phyloP scores from a whole-genome alignment of 1,140 invertebrate species.

The Triops cancriformis region DNA sequence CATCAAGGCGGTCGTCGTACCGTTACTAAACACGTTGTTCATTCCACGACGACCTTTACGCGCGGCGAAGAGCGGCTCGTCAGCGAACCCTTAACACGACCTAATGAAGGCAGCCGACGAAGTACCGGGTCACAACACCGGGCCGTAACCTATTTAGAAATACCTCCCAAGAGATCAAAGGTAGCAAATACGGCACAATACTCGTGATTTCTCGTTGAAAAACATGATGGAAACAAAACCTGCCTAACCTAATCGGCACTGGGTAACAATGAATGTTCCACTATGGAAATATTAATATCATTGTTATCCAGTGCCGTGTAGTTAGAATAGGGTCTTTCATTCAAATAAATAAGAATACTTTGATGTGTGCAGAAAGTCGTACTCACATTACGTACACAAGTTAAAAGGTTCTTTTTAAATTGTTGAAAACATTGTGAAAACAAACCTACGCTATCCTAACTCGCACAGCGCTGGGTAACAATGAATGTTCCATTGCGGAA shows the following conservation, averaged over 20 bases:
- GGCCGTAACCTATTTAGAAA: constrained; percentile 14
- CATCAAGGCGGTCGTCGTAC: constrained; percentile 47
- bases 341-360: too few species aligned
- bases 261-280: too few species aligned
- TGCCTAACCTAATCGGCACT: not conserved
- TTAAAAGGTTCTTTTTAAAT: too few species aligned
- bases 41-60: constrained; percentile 82
- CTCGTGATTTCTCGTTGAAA: not conserved
- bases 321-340: constrained; percentile 14
- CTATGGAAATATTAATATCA: not conserved
- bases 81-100: constrained; percentile 53
- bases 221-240: not conserved
- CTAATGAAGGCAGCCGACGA: constrained; percentile 29
- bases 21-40: constrained; percentile 75
- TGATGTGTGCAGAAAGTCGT: too few species aligned
- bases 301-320: not conserved
- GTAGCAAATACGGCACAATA: not conserved
- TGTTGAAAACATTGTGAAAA: too few species aligned
- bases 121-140: not conserved
- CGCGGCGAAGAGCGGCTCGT: constrained; percentile 71
- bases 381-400: too few species aligned
- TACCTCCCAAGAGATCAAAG: not conserved
- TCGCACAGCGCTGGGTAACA: not conserved
- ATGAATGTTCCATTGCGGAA: too few species aligned
- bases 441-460: too few species aligned